Evolutionary conservation across 1,140 invertebrate genomes (phyloP), one percentile per base, ranked within the genome.

Genomic region (Melitaea cinxia): DNA sequence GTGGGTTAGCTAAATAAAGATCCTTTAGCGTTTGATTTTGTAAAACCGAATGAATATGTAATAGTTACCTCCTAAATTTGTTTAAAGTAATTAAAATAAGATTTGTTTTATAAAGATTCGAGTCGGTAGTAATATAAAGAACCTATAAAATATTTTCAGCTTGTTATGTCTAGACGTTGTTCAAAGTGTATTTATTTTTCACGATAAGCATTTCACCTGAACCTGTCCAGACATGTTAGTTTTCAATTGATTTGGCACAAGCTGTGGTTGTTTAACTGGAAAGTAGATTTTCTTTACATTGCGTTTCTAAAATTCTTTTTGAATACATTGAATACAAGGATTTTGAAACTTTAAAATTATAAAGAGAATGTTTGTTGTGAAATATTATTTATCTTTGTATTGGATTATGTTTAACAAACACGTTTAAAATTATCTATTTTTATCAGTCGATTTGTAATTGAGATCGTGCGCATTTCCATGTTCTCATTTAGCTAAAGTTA

Each of bases 241-340:
- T 73, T 73, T 60, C 67, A 69, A 66, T 54, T 64, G 59, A 69
- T 73, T 72, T 72, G 63, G 59, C 59, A 65, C 62, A 73, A 70
- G 62, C 71, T 50, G 30, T 17, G 37, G 54, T 26, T 45, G 21
- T 33, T 47, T 63, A 65, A 33, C 37, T 63, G 50, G 61, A 57
- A 60, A 52, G 26, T 26, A 49, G 30, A 37, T 52, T 60, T 60
- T 37, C 58, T 52, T 47, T 47, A 28, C 39, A 49, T 59, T 33
- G 28, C 26, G 15, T 12, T 45, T 39, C 14, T 17, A 42, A 37
- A 42, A 14, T 4, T 3, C 2, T 17, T 47, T 12, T 23, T 24
- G 10, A 47, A 47, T 47, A 21, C 5, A 47, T 1, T 12, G 19
- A 47, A 23, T 23, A 14, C 1, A 47, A 47, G 39, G 15, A 37